Base-by-base conservation (phyloP, 92 coral and sea anemone genomes). In the Epizoanthus ramosus region DNA sequence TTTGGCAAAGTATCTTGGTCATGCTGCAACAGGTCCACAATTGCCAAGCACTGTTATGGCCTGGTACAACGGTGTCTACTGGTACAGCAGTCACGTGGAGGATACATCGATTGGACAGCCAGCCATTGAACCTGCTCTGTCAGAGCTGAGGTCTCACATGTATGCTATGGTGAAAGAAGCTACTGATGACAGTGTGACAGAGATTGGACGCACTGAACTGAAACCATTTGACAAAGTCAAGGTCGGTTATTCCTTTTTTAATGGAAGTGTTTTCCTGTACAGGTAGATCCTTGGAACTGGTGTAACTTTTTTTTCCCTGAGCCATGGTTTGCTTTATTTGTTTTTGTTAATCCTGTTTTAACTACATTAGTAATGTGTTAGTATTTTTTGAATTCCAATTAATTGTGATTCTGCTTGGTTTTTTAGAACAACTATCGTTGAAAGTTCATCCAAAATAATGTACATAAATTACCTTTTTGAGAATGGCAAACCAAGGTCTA, bases 61-160 rank as follows among this genome's bases (percentile, higher is more conserved):
- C 6, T 75, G 80, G 80, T 75, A 75, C 68, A 75, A 75, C 53
- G 80, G 80, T 75, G 18, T 75, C 21, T 75, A 13, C 25, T 75
- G 80, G 80, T 54, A 75, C 68, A 9, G 6, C 0, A 16, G 67
- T 52, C 4, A 33, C 25, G 68, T 75, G 80, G 80, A 75, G 53
- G 68, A 33, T 58, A 57, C 23, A 31, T 65, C 80, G 9, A 17
- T 75, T 0, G 67, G 80, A 17, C 68, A 75, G 80, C 80, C 80
- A 57, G 50, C 13, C 67, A 75, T 75, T n/a, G 56, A 57, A 16
- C 52, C 45, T 2, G 80, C 80, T 12, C 15, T 75, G 54, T 75
- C 80, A 31, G 80, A 39, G 67, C 65, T 75, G 1, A 57, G 80
- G 67, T 23, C 56, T 18, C 43, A 75, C 68, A 75, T 75, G 80